Evolutionary conservation across 1,140 invertebrate genomes (phyloP).

Genomic region (Formica exsecta): DNA sequence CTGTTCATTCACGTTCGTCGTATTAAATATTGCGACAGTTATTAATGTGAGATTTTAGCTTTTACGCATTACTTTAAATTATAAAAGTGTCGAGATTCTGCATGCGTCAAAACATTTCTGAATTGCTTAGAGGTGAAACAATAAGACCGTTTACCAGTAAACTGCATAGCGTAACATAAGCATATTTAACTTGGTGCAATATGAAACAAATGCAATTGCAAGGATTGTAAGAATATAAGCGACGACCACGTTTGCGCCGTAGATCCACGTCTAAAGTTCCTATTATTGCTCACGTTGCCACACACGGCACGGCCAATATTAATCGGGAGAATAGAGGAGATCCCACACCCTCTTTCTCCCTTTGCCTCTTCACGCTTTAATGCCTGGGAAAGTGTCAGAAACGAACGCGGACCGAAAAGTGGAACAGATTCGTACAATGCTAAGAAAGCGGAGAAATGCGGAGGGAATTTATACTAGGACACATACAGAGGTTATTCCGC

Average conservation of each 20-base stretch:
- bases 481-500: conserved; percentile 19
- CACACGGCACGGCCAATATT: conserved; percentile 39
- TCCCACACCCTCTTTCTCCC: conserved; percentile 15
- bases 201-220: conserved; percentile 57
- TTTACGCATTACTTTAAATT: no score
- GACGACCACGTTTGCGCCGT: conserved; percentile 32
- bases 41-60: no score
- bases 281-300: conserved; percentile 54
- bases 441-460: conserved; percentile 65
- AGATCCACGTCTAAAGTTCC: conserved; percentile 41
- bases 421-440: conserved; percentile 69
- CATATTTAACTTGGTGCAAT: conserved; percentile 21
- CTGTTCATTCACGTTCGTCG: no score
- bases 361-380: conserved; percentile 70
- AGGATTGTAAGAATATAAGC: conserved; percentile 27
- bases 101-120: no score
- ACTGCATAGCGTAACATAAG: conserved; percentile 51
- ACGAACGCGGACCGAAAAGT: conserved; percentile 47
- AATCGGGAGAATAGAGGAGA: conserved; percentile 34
- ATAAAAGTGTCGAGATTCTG: no score
- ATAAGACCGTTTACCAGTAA: conserved; percentile 22
- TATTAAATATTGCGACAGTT: no score
- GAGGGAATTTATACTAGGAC: conserved; percentile 26
- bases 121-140: background rate
- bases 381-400: conserved; percentile 61